These are phyloP conservation scores for Clarias gariepinus DNA, from an alignment of 2,113 vertebrate genomes.

Conservation along the genomic window DNA sequence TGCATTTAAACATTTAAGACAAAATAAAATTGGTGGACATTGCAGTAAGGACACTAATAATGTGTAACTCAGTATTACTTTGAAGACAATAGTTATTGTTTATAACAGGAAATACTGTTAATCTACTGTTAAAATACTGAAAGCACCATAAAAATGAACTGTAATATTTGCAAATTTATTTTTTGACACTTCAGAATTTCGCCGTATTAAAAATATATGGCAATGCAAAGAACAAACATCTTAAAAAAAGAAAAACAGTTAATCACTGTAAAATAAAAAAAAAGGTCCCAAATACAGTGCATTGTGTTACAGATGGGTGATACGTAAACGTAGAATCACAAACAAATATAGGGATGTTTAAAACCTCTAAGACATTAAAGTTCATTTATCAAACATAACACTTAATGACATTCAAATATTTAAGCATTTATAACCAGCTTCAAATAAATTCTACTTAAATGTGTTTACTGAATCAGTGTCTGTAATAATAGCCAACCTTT, in stretches of 20 bases:
- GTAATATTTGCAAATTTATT: conserved; percentile 69
- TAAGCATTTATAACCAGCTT: not conserved
- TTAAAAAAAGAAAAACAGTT: conserved; percentile 55
- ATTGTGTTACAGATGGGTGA: conserved; percentile 52
- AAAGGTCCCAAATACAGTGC: conserved; percentile 61
- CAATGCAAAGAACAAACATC: conserved; percentile 39
- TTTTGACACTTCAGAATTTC: conserved; percentile 39
- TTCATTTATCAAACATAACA: conserved; percentile 17
- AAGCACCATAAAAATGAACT: not conserved
- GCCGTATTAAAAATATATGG: conserved; percentile 22
- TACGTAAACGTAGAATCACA: conserved; percentile 14
- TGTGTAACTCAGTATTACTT: not conserved
- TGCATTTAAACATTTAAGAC: not conserved
- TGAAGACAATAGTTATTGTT: not conserved
- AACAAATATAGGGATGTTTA: conserved; percentile 10
- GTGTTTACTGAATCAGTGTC: not conserved
- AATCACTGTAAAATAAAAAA: conserved; percentile 27
- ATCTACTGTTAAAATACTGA: too few relatives aligned
- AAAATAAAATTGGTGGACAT: not conserved
- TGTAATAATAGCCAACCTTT: not conserved
- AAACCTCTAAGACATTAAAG: not conserved
- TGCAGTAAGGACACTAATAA: not conserved
- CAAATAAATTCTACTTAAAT: not conserved
- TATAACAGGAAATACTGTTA: not conserved
- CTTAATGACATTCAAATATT: conserved; percentile 11